These are phyloP conservation scores for Drosophila oshimai DNA, from an alignment of 1,140 invertebrate genomes.

Conservation along the genomic window DNA sequence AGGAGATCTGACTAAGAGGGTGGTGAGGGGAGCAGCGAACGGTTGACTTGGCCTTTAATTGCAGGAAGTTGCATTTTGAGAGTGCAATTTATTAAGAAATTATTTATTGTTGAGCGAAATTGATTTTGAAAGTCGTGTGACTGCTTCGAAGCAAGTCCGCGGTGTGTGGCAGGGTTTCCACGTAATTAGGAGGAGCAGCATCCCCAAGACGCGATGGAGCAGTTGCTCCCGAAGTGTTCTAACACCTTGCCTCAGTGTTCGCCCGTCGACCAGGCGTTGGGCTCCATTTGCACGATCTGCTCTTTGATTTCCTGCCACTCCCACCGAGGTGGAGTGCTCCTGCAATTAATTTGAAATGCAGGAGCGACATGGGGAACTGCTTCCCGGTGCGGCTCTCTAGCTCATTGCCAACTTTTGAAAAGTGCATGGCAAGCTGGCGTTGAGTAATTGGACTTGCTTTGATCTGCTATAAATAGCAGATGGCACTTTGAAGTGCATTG, in stretches of 20 bases:
- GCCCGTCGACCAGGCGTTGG: conserved; percentile 1
- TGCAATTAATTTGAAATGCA: conserved; percentile 70
- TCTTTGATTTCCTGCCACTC: conserved; percentile 70
- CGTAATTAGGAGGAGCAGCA: conserved; percentile 39
- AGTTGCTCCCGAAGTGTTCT: conserved; percentile 44
- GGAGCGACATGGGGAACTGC: conserved; percentile 3
- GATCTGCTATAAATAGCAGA: conserved; percentile 71
- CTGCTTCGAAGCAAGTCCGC: conserved; percentile 21
- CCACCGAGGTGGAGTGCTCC: conserved; percentile 31
- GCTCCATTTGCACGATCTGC: conserved; percentile 33
- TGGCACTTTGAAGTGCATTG: conserved; percentile 57
- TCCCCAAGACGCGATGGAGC: background rate
- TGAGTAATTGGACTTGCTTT: conserved; percentile 76
- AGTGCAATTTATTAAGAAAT: conserved; percentile 77
- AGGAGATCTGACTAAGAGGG: background rate
- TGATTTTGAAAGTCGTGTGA: conserved; percentile 76
- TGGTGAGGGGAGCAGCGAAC: background rate
- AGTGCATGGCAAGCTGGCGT: conserved; percentile 57
- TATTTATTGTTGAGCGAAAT: conserved; percentile 70
- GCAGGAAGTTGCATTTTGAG: conserved; percentile 75
- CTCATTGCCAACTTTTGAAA: conserved; percentile 73
- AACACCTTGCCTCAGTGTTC: conserved; percentile 48
- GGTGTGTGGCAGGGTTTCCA: conserved; percentile 56
- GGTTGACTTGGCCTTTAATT: conserved; percentile 55
- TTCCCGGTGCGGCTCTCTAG: conserved; percentile 63